Base-by-base conservation (phyloP, 2,888 invertebrate species). In the Byasa hedistus region DNA sequence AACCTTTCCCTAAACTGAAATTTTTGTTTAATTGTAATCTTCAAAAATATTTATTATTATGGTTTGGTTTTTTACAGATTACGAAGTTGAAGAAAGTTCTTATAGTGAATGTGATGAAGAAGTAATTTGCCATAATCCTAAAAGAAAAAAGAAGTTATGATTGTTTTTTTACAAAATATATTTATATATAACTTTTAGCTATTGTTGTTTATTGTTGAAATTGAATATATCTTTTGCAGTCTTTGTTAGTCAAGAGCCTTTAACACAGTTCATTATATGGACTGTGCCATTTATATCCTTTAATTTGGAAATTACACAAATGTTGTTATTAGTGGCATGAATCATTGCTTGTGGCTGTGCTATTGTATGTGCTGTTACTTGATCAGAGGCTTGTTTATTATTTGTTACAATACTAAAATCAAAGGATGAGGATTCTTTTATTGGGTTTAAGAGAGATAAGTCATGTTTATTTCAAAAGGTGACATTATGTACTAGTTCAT, bases 71-170 rank as follows among this genome's bases (percentile, higher is more conserved):
- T 65, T 69, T 71, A 12, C 68, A 72, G 72, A 69, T 51, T 72
- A 71, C 48, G 51, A 68, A 60, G 55, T 69, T 63, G 72, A 70
- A 52, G 70, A 77, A 59, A 79, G 79, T 52, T 75, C 69, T 68
- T 54, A 76, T 72, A 62, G 75, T 69, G 78, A 79, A 67, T 76
- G 76, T 60, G 79, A 79, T 59, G 80, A 81, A 36, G 76, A 77
- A 52, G 73, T 76, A 56, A 74, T 69, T 56, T 66, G 70, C 27
- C 69, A 73, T 62, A 74, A 76, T 64, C 68, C 79, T 82, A 17
- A 88, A 79, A 73, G 85, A 80, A 72, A 82, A 72, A 74, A 87
- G 76, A 77, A 82, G 72, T 73, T 57, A 7, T 69, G 55, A 69
- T 55, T 52, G 3, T 4, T 21, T 21, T n/a, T 52, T n/a, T 58